A percentile compares a stretch with the other conserved stretches of the same genome.
These are phyloP conservation scores for Triplophysa siluroides DNA, from an alignment of 2,113 vertebrate species.

Conservation along the genomic window DNA sequence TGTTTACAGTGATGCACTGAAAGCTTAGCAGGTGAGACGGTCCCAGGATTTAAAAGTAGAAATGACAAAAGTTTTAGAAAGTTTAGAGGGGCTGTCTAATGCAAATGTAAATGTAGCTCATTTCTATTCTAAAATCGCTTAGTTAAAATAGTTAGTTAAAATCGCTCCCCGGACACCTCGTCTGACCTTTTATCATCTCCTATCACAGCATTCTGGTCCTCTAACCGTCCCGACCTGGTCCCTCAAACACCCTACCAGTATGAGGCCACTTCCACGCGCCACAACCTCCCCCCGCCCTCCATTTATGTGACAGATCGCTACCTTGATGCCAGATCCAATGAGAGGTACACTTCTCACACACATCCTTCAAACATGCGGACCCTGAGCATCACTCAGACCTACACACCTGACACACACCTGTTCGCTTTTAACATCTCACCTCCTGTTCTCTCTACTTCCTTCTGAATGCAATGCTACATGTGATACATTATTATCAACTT, in stretches of 20 bases:
- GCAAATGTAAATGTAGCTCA: too few relatives aligned
- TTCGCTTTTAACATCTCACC: conserved; percentile 44
- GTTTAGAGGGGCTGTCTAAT: too few relatives aligned
- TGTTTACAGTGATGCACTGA: too few relatives aligned
- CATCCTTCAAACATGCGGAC: conserved; percentile 4
- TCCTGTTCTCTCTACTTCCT: neutral
- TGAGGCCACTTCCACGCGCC: conserved; percentile 88
- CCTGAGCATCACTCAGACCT: conserved; percentile 8
- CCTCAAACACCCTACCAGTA: conserved; percentile 81
- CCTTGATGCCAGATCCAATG: conserved; percentile 74
- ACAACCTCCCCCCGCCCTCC: conserved; percentile 88
- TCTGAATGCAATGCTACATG: neutral
- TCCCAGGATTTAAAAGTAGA: too few relatives aligned
- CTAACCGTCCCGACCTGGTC: conserved; percentile 83
- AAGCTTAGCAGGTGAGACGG: too few relatives aligned
- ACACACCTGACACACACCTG: conserved; percentile 24
- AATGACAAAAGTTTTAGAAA: too few relatives aligned
- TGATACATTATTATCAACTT: neutral
- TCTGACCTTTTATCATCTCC: conserved; percentile 5
- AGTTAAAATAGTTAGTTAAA: too few relatives aligned
- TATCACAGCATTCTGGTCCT: conserved; percentile 76
- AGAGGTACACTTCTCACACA: conserved; percentile 72
- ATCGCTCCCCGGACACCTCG: neutral
- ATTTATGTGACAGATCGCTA: conserved; percentile 78
- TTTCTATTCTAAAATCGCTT: too few relatives aligned